Evolutionary conservation across 2,797 vertebrate species (phyloP).

Genomic region (Poecilia gillii): DNA sequence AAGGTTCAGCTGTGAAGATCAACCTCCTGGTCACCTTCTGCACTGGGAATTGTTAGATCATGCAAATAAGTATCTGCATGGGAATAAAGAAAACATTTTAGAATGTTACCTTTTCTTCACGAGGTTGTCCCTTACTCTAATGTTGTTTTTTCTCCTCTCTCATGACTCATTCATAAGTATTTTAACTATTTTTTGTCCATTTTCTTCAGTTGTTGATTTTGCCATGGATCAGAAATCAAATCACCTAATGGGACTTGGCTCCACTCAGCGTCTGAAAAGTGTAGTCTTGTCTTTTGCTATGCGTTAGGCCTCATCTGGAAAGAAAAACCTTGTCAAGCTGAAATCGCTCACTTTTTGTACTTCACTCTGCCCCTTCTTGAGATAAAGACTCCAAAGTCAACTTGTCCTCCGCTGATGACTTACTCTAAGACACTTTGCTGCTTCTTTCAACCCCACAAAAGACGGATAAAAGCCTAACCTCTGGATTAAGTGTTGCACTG

Average conservation of each 20-base stretch:
- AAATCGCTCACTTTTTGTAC: conserved; percentile 49
- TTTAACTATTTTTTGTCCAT: conserved; percentile 8
- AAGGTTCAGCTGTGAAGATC: conserved; percentile 62
- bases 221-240: conserved; percentile 36
- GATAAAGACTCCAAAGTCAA: conserved; percentile 69
- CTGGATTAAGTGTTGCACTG: conserved; percentile 43
- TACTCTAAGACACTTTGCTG: conserved; percentile 58
- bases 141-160: background rate
- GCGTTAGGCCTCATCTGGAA: conserved; percentile 26
- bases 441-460: conserved; percentile 49
- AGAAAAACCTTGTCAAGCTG: conserved; percentile 15
- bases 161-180: background rate
- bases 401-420: conserved; percentile 62
- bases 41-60: conserved; percentile 58
- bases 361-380: conserved; percentile 52
- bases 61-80: conserved; percentile 42
- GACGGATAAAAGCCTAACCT: conserved; percentile 66
- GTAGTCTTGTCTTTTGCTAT: conserved; percentile 38
- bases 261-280: conserved; percentile 35
- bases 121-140: background rate
- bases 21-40: conserved; percentile 63
- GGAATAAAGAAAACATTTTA: conserved; percentile 59
- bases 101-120: background rate
- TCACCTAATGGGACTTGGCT: conserved; percentile 19
- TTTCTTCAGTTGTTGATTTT: conserved; percentile 16